Evolutionary conservation across 53 echinoderm and acorn worm species (phyloP).

Genomic region (Antedon mediterranea): DNA sequence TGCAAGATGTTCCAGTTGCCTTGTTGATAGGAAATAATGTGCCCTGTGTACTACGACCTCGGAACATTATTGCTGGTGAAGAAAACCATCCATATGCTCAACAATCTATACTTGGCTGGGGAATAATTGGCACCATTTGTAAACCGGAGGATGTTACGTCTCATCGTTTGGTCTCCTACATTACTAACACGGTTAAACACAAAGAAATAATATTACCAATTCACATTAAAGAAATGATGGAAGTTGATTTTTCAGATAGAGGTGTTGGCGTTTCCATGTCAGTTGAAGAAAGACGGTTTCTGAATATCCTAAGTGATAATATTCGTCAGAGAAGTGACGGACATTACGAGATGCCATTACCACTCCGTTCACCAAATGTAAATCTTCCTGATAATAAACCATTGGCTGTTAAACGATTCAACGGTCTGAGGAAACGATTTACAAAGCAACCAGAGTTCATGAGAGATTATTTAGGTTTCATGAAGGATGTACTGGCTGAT

Average conservation of each 20-base stretch:
- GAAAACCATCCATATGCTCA: conserved; percentile 19
- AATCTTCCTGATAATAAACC: conserved; percentile 14
- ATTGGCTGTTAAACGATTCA: conserved; percentile 27
- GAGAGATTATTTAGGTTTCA: conserved; percentile 14
- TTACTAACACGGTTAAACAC: not conserved
- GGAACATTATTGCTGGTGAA: conserved; percentile 15
- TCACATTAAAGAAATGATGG: conserved; percentile 5
- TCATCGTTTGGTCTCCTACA: not conserved
- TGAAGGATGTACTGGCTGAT: conserved; percentile 6
- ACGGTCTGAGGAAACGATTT: conserved; percentile 14
- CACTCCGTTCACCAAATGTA: not conserved
- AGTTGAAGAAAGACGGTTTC: conserved; percentile 12
- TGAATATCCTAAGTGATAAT: not conserved
- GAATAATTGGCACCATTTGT: conserved; percentile 9
- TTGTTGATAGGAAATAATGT: conserved; percentile 7
- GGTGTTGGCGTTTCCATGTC: conserved; percentile 11
- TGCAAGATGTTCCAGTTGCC: conserved; percentile 5
- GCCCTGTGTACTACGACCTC: not conserved
- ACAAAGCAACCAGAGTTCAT: conserved; percentile 13
- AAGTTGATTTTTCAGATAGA: conserved; percentile 19
- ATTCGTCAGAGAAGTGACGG: not conserved
- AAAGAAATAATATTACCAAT: not conserved
- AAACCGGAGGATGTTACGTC: not conserved
- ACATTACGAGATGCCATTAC: conserved; percentile 26
- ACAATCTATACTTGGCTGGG: conserved; percentile 12